phyloP scores from a whole-genome alignment of 2,888 invertebrate genomes.

The Herminia tarsipennalis region DNA sequence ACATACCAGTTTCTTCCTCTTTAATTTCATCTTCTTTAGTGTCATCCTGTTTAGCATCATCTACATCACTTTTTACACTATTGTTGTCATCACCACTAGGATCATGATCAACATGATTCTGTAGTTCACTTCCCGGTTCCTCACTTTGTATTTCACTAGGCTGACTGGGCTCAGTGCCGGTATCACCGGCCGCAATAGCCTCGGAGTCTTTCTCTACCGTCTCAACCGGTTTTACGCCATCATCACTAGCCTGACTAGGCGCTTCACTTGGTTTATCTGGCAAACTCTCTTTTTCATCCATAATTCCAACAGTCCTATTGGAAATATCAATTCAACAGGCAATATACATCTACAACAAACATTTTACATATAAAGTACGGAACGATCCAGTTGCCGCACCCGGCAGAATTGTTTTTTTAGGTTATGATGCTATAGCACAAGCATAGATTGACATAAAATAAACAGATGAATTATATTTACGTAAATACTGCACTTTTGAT shows the following conservation, averaged over 20 bases:
- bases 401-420: slow-evolving; percentile 70
- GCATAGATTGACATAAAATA: slow-evolving; percentile 19
- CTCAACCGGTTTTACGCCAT: slow-evolving; percentile 1
- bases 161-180: slow-evolving; percentile 27
- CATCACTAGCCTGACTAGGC: slow-evolving; percentile 35
- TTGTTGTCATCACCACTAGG: slow-evolving; percentile 53
- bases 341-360: slow-evolving; percentile 65
- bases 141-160: slow-evolving; percentile 29
- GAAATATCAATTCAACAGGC: slow-evolving; percentile 45
- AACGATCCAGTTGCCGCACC: slow-evolving; percentile 47
- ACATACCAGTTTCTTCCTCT: slow-evolving; percentile 44
- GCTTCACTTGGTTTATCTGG: slow-evolving; percentile 52
- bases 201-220: too few species aligned
- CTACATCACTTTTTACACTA: slow-evolving; percentile 49
- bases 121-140: slow-evolving; percentile 50
- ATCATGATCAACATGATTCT: slow-evolving; percentile 69
- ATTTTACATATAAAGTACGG: neutral
- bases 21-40: slow-evolving; percentile 44
- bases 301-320: slow-evolving; percentile 60
- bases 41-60: slow-evolving; percentile 34
- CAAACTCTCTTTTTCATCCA: slow-evolving; percentile 72
- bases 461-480: slow-evolving; percentile 5
- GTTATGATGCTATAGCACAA: slow-evolving; percentile 60
- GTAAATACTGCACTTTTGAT: neutral
- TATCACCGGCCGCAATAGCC: slow-evolving; percentile 2